Evolutionary conservation across 2,888 invertebrate genomes (phyloP), one percentile per base, ranked within the genome.

Genomic region (Drosophila hamatofila): DNA sequence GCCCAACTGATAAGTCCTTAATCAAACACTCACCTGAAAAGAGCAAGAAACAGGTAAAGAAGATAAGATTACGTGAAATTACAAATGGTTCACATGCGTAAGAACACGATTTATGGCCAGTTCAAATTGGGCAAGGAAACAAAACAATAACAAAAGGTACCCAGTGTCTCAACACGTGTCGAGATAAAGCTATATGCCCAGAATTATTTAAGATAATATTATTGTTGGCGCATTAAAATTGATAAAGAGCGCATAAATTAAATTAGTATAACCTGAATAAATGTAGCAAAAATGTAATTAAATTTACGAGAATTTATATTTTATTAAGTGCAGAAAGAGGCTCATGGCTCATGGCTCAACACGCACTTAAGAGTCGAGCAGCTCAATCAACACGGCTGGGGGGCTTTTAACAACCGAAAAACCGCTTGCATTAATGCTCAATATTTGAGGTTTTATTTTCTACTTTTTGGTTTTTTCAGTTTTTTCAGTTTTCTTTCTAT

Each of bases 21-120:
- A 44, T 61, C 59, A 78, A 75, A 75, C 68, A 74, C 79, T 79
- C 63, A 79, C 79, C 79, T 76, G 70, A 62, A 79, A 76, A 59
- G 72, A 78, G 54, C 51, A 64, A 61, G 62, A n/a, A n/a, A 52
- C 57, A 69, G 51, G 57, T 52, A 48, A 6, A 69, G 64, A 63
- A 78, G 78, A 79, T 79, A 76, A 79, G 78, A 79, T 79, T 76
- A 76, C 33, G 51, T 71, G 16, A 33, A 59, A 63, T 63, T 56
- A 39, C 37, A 65, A 66, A 66, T 61, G 55, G 33, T 52, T 41
- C 49, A 23, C 16, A 27, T 37, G 23, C 49, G 48, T 61, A 55
- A n/a, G n/a, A n/a, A 56, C 55, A 21, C 49, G 56, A 78, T 72
- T 78, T 75, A 72, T 65, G 58, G 25, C 46, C 55, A 58, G 44